Evolutionary conservation across 1,140 invertebrate species (phyloP).

Genomic region (Formica selysi): DNA sequence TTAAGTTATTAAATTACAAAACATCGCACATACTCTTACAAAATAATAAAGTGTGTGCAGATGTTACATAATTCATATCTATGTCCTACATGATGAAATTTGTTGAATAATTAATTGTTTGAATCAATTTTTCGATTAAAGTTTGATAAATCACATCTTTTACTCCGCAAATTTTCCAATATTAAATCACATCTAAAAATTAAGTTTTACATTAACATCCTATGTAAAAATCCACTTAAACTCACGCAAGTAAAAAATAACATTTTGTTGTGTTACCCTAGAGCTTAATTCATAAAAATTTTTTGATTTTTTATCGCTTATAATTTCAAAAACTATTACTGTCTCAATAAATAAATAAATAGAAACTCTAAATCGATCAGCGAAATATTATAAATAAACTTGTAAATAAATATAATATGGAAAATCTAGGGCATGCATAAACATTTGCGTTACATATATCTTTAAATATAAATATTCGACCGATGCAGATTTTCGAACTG

Average conservation of each 20-base stretch:
- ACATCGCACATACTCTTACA: background rate
- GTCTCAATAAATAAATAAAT: background rate
- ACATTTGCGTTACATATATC: background rate
- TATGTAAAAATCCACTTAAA: background rate
- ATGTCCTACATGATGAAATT: background rate
- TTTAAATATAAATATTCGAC: conserved; percentile 8
- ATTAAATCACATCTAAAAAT: background rate
- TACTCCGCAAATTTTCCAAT: background rate
- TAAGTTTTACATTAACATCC: background rate
- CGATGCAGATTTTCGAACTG: conserved; percentile 8
- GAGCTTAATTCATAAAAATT: background rate
- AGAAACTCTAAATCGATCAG: background rate
- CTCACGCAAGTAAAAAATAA: background rate
- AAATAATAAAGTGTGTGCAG: background rate
- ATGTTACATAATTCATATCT: background rate
- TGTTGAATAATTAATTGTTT: background rate
- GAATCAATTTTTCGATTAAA: background rate
- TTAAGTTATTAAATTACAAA: conserved; percentile 40
- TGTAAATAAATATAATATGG: conserved; percentile 3
- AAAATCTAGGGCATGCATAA: conserved; percentile 8
- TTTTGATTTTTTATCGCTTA: background rate
- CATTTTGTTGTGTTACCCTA: background rate
- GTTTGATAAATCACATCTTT: background rate
- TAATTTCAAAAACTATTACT: background rate
- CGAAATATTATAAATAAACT: background rate